phyloP scores from a whole-genome alignment of 2,888 invertebrate species.

The Drosophila stalkeri region DNA sequence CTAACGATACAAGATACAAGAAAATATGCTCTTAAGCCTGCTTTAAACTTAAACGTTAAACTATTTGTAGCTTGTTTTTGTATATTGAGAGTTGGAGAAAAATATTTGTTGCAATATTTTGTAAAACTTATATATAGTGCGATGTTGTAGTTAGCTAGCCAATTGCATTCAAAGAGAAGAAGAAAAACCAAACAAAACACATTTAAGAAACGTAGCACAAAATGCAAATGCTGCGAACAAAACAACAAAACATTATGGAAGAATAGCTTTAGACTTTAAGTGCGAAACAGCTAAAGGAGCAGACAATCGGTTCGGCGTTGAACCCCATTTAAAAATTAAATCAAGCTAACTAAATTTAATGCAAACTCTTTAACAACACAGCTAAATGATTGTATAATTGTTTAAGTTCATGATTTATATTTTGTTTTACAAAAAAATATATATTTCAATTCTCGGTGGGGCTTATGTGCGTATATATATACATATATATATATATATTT shows the following conservation, averaged over 20 bases:
- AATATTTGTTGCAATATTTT: slow-evolving; percentile 74
- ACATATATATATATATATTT: background rate
- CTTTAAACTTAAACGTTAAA: slow-evolving; percentile 76
- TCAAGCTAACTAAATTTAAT: background rate
- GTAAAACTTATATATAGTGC: slow-evolving; percentile 65
- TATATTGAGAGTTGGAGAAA: slow-evolving; percentile 44
- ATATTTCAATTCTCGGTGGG: slow-evolving; percentile 60
- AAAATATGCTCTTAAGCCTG: slow-evolving; percentile 63
- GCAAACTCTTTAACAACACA: slow-evolving; percentile 4
- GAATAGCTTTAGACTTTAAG: slow-evolving; percentile 67
- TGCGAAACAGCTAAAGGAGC: slow-evolving; percentile 53
- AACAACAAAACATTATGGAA: slow-evolving; percentile 39
- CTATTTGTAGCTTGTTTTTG: slow-evolving; percentile 77
- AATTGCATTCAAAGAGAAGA: slow-evolving; percentile 52
- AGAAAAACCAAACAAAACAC: slow-evolving; percentile 17
- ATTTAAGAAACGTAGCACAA: slow-evolving; percentile 41
- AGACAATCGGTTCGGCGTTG: slow-evolving; percentile 65
- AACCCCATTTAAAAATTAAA: slow-evolving; percentile 25
- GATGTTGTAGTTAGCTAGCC: slow-evolving; percentile 76
- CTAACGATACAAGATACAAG: slow-evolving; percentile 67
- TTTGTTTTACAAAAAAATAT: background rate
- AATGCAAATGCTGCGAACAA: slow-evolving; percentile 37
- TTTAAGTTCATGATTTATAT: slow-evolving; percentile 22
- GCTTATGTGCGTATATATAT: slow-evolving; percentile 53
- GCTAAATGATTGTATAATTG: background rate